Base-by-base conservation (phyloP, 2,113 vertebrate species). In the Collichthys lucidus region DNA sequence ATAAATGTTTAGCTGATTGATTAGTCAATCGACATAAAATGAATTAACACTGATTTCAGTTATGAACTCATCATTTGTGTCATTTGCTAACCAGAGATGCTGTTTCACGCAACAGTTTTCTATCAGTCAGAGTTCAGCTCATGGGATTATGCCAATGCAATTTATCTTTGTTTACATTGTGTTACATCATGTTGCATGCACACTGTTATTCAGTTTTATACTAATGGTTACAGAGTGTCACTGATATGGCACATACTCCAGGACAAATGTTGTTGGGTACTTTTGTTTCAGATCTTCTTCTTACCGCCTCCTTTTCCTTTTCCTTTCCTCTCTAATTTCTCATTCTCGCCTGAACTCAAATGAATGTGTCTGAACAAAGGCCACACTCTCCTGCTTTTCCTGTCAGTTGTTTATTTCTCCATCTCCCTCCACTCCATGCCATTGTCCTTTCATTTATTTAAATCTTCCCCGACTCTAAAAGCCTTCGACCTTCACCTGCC, bases 381-480 rank as follows among this genome's bases (percentile, higher is more conserved):
- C 1, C 2, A 31, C 10, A 19, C 60, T 2, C 53, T 56, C 20
- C n/a, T 46, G 62, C 74, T 65, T 53, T 70, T 53, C 55, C 68
- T 35, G 4, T 35, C 22, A 52, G 72, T 53, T 74, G 60, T 29
- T 82, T 16, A 22, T 17, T 14, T 49, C 17, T 46, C 69, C 31
- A 20, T 71, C 73, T 74, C 42, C 14, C 44, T 35, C 49, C 68
- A 24, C 44, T 75, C 44, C 19, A 11, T 14, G 40, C 63, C 50
- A 70, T 82, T 87, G 56, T 79, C 68, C 78, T 74, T 79, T 88
- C 59, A 71, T 83, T 79, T 85, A 83, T 88, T 85, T 69, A 77
- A 78, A 80, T 66, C 76, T 47, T 26, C 20, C 20, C 63, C 66
- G 31, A 1, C 55, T 76, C 69, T 71, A 53, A 84, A 88, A 86